A percentile compares a stretch with the other conserved stretches of the same genome.
These are phyloP conservation scores for Pammene aurita DNA, from an alignment of 2,888 invertebrate genomes.

Conservation along the genomic window DNA sequence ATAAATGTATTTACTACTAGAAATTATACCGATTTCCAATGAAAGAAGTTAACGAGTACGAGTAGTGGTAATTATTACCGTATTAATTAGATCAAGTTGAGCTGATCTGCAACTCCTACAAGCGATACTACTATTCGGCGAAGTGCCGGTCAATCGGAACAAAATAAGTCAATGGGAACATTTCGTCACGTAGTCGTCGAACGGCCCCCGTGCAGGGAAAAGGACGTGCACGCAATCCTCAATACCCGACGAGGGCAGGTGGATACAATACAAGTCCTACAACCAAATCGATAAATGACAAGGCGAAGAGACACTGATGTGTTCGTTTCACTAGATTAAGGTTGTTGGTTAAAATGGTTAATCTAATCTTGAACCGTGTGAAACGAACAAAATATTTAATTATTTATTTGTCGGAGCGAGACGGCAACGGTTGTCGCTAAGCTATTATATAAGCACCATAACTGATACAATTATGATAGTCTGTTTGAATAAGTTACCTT, in stretches of 20 bases:
- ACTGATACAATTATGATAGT: too few relatives aligned
- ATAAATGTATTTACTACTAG: too few relatives aligned
- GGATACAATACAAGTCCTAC: constrained; percentile 46
- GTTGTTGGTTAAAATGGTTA: too few relatives aligned
- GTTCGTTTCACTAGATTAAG: too few relatives aligned
- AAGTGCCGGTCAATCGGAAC: constrained; percentile 50
- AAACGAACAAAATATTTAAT: too few relatives aligned
- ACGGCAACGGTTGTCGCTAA: too few relatives aligned
- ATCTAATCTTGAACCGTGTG: too few relatives aligned
- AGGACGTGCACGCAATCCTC: constrained; percentile 67
- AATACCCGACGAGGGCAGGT: constrained; percentile 54
- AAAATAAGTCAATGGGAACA: constrained; percentile 59
- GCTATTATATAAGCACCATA: too few relatives aligned
- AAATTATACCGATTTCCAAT: too few relatives aligned
- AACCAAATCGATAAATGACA: constrained; percentile 51
- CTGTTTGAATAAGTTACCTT: too few relatives aligned
- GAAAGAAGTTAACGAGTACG: neutral
- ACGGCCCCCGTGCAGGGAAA: constrained; percentile 64
- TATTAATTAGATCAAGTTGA: neutral
- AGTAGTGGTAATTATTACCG: neutral
- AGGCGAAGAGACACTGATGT: too few relatives aligned
- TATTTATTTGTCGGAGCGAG: too few relatives aligned
- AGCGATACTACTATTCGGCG: constrained; percentile 9
- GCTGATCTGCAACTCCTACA: neutral
- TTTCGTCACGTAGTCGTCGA: constrained; percentile 64